phyloP scores from a whole-genome alignment of 1,140 invertebrate species.

The Agrilus planipennis region DNA sequence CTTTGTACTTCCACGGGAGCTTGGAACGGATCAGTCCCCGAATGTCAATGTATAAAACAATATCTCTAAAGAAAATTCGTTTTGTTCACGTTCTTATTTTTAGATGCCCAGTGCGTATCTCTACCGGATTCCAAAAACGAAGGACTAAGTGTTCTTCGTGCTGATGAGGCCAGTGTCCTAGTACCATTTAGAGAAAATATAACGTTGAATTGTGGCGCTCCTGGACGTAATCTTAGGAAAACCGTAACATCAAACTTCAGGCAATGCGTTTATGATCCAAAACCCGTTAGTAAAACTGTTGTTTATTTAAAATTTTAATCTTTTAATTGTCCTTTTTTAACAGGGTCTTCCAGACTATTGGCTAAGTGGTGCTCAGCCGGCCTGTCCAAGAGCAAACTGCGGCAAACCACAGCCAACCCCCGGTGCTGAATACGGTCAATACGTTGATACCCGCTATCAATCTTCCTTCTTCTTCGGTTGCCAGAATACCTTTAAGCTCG shows the following conservation, averaged over 20 bases:
- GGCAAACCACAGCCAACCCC: slow-evolving; percentile 75
- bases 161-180: slow-evolving; percentile 65
- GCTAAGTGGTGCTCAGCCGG: slow-evolving; percentile 74
- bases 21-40: slow-evolving; percentile 89
- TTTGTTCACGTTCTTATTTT: slow-evolving; percentile 18
- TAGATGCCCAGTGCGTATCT: slow-evolving; percentile 81
- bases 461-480: slow-evolving; percentile 94
- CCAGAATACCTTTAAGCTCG: slow-evolving; percentile 89
- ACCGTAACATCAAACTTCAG: slow-evolving; percentile 73
- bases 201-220: slow-evolving; percentile 65
- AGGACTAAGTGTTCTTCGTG: slow-evolving; percentile 62
- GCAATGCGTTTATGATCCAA: slow-evolving; percentile 92
- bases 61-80: neutral
- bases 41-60: slow-evolving; percentile 69
- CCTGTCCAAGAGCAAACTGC: slow-evolving; percentile 79
- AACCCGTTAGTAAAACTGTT: slow-evolving; percentile 44
- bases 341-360: slow-evolving; percentile 81
- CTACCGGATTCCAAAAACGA: slow-evolving; percentile 80
- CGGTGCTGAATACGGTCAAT: slow-evolving; percentile 86
- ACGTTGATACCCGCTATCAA: slow-evolving; percentile 76
- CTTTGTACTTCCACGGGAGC: slow-evolving; percentile 79
- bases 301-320: neutral
- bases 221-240: slow-evolving; percentile 63
- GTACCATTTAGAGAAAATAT: slow-evolving; percentile 85
- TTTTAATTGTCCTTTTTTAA: no score